Percentiles rank a stretch among this genome's conserved stretches.
These are phyloP conservation scores for Meteorus sp. DNA, from an alignment of 1,140 invertebrate genomes.

Conservation along the genomic window DNA sequence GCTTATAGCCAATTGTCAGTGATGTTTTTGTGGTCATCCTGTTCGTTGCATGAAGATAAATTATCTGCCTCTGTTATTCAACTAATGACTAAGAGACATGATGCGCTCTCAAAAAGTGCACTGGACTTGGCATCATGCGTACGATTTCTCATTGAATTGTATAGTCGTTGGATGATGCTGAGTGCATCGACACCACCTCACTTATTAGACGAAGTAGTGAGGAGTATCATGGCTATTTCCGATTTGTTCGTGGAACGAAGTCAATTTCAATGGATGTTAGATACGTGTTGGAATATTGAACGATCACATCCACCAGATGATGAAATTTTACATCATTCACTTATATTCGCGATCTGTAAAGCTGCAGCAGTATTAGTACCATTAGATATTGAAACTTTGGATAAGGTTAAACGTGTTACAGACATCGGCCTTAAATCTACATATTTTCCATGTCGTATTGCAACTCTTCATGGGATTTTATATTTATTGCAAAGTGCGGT, in stretches of 20 bases:
- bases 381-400: conserved; percentile 60
- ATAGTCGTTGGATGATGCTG: conserved; percentile 72
- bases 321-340: conserved; percentile 71
- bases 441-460: conserved; percentile 68
- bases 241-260: conserved; percentile 71
- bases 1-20: conserved; percentile 62
- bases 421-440: conserved; percentile 67
- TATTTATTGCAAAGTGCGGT: conserved; percentile 73
- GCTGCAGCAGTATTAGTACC: conserved; percentile 67
- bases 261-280: conserved; percentile 76
- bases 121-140: conserved; percentile 85
- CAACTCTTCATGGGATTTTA: conserved; percentile 73
- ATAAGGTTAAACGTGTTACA: conserved; percentile 68
- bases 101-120: conserved; percentile 58
- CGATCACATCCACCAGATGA: conserved; percentile 68
- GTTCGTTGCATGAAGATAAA: conserved; percentile 51
- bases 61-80: conserved; percentile 43
- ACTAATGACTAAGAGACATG: conserved; percentile 45
- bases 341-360: conserved; percentile 72
- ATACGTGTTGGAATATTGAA: conserved; percentile 67
- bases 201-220: conserved; percentile 68
- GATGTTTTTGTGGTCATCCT: conserved; percentile 56
- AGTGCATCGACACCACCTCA: conserved; percentile 61
- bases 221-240: conserved; percentile 70
- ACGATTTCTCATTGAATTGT: conserved; percentile 82